Percentiles rank a stretch among this genome's conserved stretches.
Evolutionary conservation across 2,888 invertebrate genomes (phyloP).

Genomic region (Oscheius sp.): DNA sequence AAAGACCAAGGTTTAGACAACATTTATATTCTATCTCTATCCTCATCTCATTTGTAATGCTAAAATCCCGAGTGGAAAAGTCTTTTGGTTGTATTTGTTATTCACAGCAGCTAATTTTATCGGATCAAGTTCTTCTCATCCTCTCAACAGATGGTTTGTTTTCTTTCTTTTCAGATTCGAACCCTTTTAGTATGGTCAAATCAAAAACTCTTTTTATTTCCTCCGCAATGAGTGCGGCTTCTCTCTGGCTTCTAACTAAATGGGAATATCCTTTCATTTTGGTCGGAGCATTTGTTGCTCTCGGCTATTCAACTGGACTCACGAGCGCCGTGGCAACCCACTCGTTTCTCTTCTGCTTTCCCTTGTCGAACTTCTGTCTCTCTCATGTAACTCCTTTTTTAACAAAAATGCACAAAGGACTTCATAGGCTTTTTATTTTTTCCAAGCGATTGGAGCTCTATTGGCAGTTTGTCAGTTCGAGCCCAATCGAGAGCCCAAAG

Average conservation of each 20-base stretch:
- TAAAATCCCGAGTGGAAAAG: constrained; percentile 30
- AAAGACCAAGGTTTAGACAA: constrained; percentile 31
- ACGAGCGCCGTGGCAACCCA: background rate
- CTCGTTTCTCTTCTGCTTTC: constrained; percentile 24
- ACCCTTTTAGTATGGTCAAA: background rate
- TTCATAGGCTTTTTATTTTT: constrained; percentile 13
- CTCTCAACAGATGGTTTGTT: constrained; percentile 6
- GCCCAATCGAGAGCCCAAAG: background rate
- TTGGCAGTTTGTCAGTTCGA: constrained; percentile 15
- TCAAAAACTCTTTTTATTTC: constrained; percentile 19
- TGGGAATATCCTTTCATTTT: constrained; percentile 6
- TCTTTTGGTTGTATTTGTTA: constrained; percentile 46
- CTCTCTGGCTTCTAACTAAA: constrained; percentile 23
- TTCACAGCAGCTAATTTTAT: constrained; percentile 44
- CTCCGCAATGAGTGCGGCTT: background rate
- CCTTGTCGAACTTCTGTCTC: constrained; percentile 25
- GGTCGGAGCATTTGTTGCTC: background rate
- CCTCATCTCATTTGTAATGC: constrained; percentile 40
- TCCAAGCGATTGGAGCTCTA: constrained; percentile 11
- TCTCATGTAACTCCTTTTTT: constrained; percentile 30
- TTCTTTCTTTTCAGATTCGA: background rate
- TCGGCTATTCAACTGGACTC: constrained; percentile 20
- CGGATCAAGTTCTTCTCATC: constrained; percentile 30
- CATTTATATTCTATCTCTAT: constrained; percentile 39
- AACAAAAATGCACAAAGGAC: no score